A percentile compares a stretch with the other conserved stretches of the same genome.
phyloP scores from a whole-genome alignment of 2,888 invertebrate genomes.

The Hofmannophila pseudospretella region DNA sequence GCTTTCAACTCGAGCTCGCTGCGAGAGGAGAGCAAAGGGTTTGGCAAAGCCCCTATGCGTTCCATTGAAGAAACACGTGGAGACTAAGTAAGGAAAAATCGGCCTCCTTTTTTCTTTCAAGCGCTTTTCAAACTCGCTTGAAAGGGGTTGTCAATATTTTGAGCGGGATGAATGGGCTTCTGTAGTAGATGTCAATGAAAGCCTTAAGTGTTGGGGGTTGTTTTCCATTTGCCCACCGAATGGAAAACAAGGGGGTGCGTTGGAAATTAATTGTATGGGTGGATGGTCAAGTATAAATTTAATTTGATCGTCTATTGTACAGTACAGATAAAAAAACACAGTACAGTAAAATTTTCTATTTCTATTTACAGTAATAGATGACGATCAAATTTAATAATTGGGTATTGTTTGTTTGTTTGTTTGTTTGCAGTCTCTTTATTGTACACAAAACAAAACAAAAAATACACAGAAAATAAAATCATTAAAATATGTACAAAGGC shows the following conservation, averaged over 20 bases:
- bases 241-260: neutral
- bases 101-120: constrained; percentile 57
- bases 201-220: constrained; percentile 45
- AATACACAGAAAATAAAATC: no score
- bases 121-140: constrained; percentile 59
- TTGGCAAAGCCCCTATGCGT: constrained; percentile 49
- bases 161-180: constrained; percentile 64
- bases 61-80: constrained; percentile 42
- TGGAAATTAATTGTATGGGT: no score
- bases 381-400: no score
- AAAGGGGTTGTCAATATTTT: constrained; percentile 75
- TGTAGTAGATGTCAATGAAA: constrained; percentile 61
- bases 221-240: constrained; percentile 52
- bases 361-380: no score
- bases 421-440: no score
- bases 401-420: no score
- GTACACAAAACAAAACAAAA: no score
- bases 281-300: no score
- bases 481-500: no score
- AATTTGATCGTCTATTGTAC: no score
- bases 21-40: constrained; percentile 48
- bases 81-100: constrained; percentile 60
- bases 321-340: no score
- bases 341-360: no score
- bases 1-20: constrained; percentile 29